Conservation (phyloP, 1,140 invertebrate species). For the Microplitis mediator region DNA sequence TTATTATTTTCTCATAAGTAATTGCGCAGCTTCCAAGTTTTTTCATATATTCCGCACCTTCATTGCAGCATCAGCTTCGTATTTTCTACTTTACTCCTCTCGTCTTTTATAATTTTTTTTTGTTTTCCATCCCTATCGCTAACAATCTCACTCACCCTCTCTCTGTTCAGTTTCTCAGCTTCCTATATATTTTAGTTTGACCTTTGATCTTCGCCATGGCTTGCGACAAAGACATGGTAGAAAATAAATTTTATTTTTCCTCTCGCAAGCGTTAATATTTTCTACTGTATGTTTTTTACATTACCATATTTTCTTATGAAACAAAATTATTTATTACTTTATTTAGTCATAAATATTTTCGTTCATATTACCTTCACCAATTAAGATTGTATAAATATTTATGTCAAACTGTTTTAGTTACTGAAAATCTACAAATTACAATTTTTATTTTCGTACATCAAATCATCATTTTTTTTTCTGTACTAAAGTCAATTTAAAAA, state of each 20-base stretch:
- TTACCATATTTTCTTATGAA: neutral
- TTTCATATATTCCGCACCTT: neutral
- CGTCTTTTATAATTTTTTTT: neutral
- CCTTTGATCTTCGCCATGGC: constrained; percentile 23
- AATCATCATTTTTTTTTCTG: too few relatives aligned
- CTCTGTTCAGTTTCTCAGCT: neutral
- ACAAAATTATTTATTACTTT: too few relatives aligned
- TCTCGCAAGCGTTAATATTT: neutral
- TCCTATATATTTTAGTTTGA: constrained; percentile 11
- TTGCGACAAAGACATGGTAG: neutral
- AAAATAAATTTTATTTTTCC: neutral
- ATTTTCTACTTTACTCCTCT: neutral
- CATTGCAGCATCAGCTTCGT: neutral
- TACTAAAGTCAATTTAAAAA: too few relatives aligned
- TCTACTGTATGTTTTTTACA: neutral
- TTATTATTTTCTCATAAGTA: neutral
- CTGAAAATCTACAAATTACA: too few relatives aligned
- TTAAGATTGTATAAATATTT: too few relatives aligned
- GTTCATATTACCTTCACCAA: too few relatives aligned
- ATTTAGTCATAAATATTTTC: too few relatives aligned
- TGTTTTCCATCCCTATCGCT: neutral
- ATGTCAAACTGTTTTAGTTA: too few relatives aligned
- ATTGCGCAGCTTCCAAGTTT: neutral
- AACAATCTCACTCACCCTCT: neutral
- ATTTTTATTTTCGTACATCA: too few relatives aligned